A percentile compares a stretch with the other conserved stretches of the same genome.
Conservation (phyloP, 2,888 invertebrate species). For the Agrochola circellaris region DNA sequence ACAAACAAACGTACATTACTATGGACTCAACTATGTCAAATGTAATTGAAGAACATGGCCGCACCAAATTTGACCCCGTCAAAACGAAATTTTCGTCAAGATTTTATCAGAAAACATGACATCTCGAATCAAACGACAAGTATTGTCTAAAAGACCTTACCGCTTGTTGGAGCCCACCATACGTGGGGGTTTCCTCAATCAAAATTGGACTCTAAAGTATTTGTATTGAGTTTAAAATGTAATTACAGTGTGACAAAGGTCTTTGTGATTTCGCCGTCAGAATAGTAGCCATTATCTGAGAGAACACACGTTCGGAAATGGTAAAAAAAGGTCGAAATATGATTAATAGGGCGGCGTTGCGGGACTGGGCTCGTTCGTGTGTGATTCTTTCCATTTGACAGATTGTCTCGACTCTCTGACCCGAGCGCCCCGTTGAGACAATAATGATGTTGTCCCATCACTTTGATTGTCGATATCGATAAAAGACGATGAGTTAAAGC, state of each 20-base stretch:
- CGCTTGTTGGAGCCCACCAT: conserved; percentile 73
- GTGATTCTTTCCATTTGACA: conserved; percentile 90
- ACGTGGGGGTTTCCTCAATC: conserved; percentile 37
- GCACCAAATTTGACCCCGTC: conserved; percentile 86
- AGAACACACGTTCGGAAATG: conserved; percentile 88
- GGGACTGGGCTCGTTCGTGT: conserved; percentile 81
- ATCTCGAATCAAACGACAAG: conserved; percentile 88
- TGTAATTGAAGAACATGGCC: conserved; percentile 86
- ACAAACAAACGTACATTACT: conserved; percentile 74
- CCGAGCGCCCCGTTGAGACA: conserved; percentile 88
- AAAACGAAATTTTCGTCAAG: conserved; percentile 87
- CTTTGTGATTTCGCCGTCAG: conserved; percentile 78
- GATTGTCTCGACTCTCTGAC: conserved; percentile 90
- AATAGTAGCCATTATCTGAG: conserved; percentile 87
- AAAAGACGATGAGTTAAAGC: conserved; percentile 4
- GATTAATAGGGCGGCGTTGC: conserved; percentile 88
- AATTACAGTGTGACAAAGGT: conserved; percentile 52
- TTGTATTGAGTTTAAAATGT: conserved; percentile 55
- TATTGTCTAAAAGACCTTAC: conserved; percentile 84
- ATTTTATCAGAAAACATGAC: conserved; percentile 87
- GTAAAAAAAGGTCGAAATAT: conserved; percentile 89
- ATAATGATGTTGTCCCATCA: conserved; percentile 83
- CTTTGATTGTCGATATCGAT: conserved; percentile 80
- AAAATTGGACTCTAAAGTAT: conserved; percentile 63
- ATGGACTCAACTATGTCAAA: conserved; percentile 82